Base-by-base conservation (phyloP, 2,888 invertebrate genomes). In the Parelbella ahira region DNA sequence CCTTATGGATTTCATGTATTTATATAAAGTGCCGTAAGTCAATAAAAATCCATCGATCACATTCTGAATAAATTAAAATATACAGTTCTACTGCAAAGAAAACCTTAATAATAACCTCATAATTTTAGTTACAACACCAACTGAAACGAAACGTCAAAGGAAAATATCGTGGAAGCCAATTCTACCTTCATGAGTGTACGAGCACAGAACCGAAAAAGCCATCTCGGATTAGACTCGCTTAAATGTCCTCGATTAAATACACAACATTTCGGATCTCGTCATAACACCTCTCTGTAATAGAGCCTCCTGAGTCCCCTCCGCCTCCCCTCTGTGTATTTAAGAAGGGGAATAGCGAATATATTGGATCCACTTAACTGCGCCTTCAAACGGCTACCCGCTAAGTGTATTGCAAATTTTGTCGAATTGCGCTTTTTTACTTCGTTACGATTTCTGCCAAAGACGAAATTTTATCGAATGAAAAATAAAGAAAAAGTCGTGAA, bases 341-440 rank as follows among this genome's bases (percentile, higher is more conserved):
- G 32, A 15, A 13, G 11, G 24, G 30, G 11, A 30, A 28, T 6
- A 8, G 33, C 32, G 20, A 37, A 33, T 27, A 41, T 13, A 41
- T 41, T 41, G 33, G 25, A 33, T 41, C 25, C 33, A 33, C 39
- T 38, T 24, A 38, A 18, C 19, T 39, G 41, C 33, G 19, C 25
- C 25, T 33, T 33, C 27, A 27, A 37, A 27, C n/a, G n/a, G n/a
- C n/a, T n/a, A 20, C 18, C 18, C 20, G 27, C 13, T 33, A 41
- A 41, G 27, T 41, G 41, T 41, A 33, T 41, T 41, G 41, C 41
- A 25, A 32, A 41, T 41, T 41, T 25, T 7, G 19, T 21, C 27
- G 24, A 41, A 41, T 41, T 27, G 20, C 27, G 20, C 2, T 10
- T 18, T 25, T 19, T 32, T 32, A 20, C n/a, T n/a, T n/a, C n/a